Base-by-base conservation (phyloP, 1,140 invertebrate genomes). In the Drosophila subobscura region DNA sequence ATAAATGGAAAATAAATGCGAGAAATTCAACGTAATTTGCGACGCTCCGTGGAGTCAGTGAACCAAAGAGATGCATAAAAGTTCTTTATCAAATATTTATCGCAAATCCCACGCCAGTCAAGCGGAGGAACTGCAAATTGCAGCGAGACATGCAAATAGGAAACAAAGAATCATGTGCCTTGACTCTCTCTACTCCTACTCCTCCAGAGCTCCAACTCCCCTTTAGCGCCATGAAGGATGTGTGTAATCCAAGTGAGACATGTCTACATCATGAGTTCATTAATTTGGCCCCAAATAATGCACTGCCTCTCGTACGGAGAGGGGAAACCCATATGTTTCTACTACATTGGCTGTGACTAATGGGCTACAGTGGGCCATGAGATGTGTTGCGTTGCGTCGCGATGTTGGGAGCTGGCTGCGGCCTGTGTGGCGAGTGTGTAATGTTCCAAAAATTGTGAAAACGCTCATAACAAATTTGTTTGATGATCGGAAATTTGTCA, bases 191-290 rank as follows among this genome's bases (percentile, higher is more conserved):
- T 16, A 2, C 45, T 10, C 7, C 14, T 8, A 42, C 22, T 41
- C 37, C 45, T 10, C 4, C 10, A 12, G 3, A 20, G 33, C 41
- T 23, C 10, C n/a, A 53, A 45, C 44, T 52, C 25, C 20, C 25
- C 42, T 33, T n/a, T 44, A 22, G 25, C 37, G 37, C 22, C 33
- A 41, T 37, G 14, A 42, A 60, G 57, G 54, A 79, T 49, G 50
- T 22, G 44, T 33, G 42, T 64, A 67, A 86, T 86, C 60, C 72
- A 42, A 68, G 73, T 53, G 51, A 77, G 58, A 77, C 78, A 64
- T 77, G 83, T 70, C 74, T 67, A 75, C 83, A 88, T 50, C 65
- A 81, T 37, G 78, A 78, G 68, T 88, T 81, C 78, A 88, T 86
- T 86, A 88, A 88, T 86, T 81, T 66, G 23, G 49, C 33, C 59